phyloP scores from a whole-genome alignment of 2,888 invertebrate species.

The Silvanus unidentatus region DNA sequence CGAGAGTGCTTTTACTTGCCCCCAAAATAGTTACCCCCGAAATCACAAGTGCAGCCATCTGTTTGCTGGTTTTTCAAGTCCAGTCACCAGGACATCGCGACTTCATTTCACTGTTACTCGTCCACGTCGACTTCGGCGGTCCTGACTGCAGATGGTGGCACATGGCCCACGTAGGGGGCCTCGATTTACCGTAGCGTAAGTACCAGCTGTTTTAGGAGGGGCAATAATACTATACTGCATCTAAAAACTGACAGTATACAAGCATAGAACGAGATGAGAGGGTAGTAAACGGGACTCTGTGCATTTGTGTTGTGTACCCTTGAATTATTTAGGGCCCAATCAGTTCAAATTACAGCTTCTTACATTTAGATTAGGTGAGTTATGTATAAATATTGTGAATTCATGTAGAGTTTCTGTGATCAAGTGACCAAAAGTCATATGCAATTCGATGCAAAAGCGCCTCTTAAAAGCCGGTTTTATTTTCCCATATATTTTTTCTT shows the following conservation, averaged over 20 bases:
- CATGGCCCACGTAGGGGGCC: too few relatives aligned
- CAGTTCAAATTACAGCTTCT: conserved; percentile 14
- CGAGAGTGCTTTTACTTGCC: too few relatives aligned
- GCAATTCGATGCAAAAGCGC: conserved; percentile 9
- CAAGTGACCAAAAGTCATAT: conserved; percentile 22
- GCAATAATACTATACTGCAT: conserved; percentile 25
- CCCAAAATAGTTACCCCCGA: too few relatives aligned
- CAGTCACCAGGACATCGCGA: too few relatives aligned
- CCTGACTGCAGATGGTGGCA: too few relatives aligned
- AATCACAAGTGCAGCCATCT: too few relatives aligned
- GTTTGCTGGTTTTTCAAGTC: too few relatives aligned
- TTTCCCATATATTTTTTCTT: conserved; percentile 15
- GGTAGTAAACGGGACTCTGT: conserved; percentile 26
- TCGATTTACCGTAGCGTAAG: conserved; percentile 8
- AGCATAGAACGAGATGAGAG: conserved; percentile 28
- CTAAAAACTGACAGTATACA: conserved; percentile 26
- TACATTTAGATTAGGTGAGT: conserved; percentile 25
- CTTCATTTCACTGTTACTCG: too few relatives aligned
- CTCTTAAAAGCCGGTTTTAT: conserved; percentile 19
- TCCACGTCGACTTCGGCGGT: too few relatives aligned
- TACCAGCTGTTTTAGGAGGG: conserved; percentile 37
- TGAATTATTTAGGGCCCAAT: conserved; percentile 17
- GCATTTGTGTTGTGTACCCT: conserved; percentile 20
- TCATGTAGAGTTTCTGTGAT: conserved; percentile 29
- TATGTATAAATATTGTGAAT: conserved; percentile 1